Evolutionary conservation across 2,888 invertebrate genomes (phyloP).

Genomic region (Agonopterix heracliana): DNA sequence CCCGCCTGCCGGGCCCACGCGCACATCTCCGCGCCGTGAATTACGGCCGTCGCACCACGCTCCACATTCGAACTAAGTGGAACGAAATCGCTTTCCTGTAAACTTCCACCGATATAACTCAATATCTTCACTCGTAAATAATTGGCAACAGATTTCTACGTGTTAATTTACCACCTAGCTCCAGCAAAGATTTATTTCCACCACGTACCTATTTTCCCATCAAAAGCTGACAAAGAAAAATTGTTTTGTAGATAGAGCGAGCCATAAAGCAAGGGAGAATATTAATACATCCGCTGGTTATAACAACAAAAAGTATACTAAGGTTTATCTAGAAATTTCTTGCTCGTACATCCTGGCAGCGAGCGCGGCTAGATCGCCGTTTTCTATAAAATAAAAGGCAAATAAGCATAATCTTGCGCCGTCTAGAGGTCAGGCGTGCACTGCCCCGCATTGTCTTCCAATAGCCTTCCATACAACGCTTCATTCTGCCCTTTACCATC

Average conservation of each 20-base stretch:
- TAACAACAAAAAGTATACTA: conserved; percentile 39
- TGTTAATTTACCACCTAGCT: conserved; percentile 11
- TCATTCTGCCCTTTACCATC: conserved; percentile 26
- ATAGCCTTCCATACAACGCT: conserved; percentile 27
- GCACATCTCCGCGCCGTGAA: conserved; percentile 14
- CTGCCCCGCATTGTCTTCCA: conserved; percentile 53
- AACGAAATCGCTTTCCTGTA: conserved; percentile 25
- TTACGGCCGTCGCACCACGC: conserved; percentile 23
- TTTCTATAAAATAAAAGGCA: conserved; percentile 60
- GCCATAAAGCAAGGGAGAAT: conserved; percentile 28
- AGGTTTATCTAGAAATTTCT: conserved; percentile 29
- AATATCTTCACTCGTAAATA: conserved; percentile 21
- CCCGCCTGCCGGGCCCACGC: conserved; percentile 19
- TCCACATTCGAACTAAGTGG: conserved; percentile 32
- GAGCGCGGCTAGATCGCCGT: conserved; percentile 29
- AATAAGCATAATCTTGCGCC: conserved; percentile 47
- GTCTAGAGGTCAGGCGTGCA: conserved; percentile 51
- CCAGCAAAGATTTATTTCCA: conserved; percentile 9
- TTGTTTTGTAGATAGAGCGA: conserved; percentile 19
- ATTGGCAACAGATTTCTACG: conserved; percentile 19
- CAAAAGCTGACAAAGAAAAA: conserved; percentile 16
- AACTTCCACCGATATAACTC: conserved; percentile 21
- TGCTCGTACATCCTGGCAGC: conserved; percentile 38
- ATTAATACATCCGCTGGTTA: conserved; percentile 51
- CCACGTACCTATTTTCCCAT: conserved; percentile 13